Evolutionary conservation across 2,888 invertebrate genomes (phyloP).

Genomic region (Xanthorhoe designata): DNA sequence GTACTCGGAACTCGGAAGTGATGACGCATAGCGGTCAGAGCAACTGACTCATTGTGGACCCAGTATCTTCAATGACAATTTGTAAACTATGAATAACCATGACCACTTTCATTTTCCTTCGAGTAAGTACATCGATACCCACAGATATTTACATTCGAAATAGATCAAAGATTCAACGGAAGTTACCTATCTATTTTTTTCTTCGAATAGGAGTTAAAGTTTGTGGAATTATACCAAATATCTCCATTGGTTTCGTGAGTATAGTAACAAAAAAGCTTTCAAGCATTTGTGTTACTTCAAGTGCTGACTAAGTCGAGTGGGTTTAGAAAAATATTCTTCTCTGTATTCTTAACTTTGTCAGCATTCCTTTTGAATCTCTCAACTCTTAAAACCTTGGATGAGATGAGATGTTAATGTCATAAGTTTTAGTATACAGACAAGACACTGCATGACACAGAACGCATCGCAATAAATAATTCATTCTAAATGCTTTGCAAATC

Average conservation of each 20-base stretch:
- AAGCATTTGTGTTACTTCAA: background rate
- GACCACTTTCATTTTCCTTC: conserved; percentile 29
- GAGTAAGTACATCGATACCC: background rate
- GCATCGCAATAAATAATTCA: conserved; percentile 16
- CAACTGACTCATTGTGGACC: conserved; percentile 55
- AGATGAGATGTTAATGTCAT: background rate
- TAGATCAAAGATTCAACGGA: background rate
- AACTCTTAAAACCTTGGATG: background rate
- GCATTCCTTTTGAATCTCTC: background rate
- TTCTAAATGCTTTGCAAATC: conserved; percentile 14
- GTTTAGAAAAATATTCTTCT: background rate
- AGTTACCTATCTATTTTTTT: too few relatives aligned
- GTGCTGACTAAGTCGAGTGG: background rate
- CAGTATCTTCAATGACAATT: conserved; percentile 33
- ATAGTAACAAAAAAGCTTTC: background rate
- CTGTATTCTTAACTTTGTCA: background rate
- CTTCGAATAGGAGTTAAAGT: too few relatives aligned
- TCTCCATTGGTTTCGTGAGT: background rate
- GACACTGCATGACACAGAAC: background rate
- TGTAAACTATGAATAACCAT: conserved; percentile 34
- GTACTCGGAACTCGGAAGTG: conserved; percentile 49
- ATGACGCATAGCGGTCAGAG: conserved; percentile 52
- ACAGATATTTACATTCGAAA: background rate
- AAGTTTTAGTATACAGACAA: background rate
- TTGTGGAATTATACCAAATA: too few relatives aligned